Evolutionary conservation across 2,113 vertebrate species (phyloP), one percentile per base, ranked within the genome.

Genomic region (Dasyprocta punctata): DNA sequence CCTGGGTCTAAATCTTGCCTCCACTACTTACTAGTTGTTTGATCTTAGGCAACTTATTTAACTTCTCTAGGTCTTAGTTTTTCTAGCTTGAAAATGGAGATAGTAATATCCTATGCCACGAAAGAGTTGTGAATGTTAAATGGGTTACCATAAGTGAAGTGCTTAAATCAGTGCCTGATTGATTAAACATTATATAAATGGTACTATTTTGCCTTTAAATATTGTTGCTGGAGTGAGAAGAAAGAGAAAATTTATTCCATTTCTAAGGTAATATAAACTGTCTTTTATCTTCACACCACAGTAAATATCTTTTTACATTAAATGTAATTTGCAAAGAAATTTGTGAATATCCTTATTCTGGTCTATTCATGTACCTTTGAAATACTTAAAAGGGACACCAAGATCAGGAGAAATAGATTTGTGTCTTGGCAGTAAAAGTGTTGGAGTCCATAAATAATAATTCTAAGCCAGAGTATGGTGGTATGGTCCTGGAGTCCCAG

Each of bases 41-140:
- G 60, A 44, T 49, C 75, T 30, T 41, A 56, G 84, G 56, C 61
- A 86, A 81, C 65, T 81, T 65, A 54, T 26, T 73, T 60, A 38
- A 80, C 14, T 58, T 92, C 49, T 77, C 85, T 86, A 26, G 75
- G 61, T 61, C 41, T 95, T 49, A 83, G 41, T 73, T 90, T 94
- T 36, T 11, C 24, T 61, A 81, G 28, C 71, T 86, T 86, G 56
- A 58, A 89, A 56, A 89, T 22, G 52, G 61, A 58, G 28, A 47
- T 3, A 14, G 44, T 41, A 61, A 20, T 36, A 81, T 19, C 44
- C 33, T 61, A 20, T 10, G 75, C 14, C 69, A 52, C 36, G 24
- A 52, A 20, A n/a, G 30, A 0, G 2, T 11, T 13, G 33, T 82
- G 56, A 60, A 36, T 54, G 7, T 26, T 94, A 65, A 11, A 13